A percentile compares a stretch with the other conserved stretches of the same genome.
Evolutionary conservation across 2,888 invertebrate species (phyloP).

Genomic region (Scaptomyza cyrtandrae): DNA sequence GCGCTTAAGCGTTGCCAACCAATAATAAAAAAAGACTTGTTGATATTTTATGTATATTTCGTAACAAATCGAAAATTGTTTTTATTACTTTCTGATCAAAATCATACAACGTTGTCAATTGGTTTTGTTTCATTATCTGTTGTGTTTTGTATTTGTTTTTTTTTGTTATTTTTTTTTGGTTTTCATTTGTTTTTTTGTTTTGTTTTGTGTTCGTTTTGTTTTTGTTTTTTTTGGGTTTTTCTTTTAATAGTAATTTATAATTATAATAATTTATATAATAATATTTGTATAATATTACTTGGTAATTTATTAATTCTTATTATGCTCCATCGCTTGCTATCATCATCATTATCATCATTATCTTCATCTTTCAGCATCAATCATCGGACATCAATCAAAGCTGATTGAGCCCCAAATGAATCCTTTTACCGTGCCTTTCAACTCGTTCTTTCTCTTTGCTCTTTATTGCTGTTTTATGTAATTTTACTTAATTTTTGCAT

Average conservation of each 20-base stretch:
- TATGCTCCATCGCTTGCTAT: slow-evolving; percentile 36
- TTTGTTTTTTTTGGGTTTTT: slow-evolving; percentile 56
- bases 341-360: slow-evolving; percentile 6
- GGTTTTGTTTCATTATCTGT: slow-evolving; percentile 70
- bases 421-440: slow-evolving; percentile 28
- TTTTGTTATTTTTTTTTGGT: slow-evolving; percentile 44
- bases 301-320: slow-evolving; percentile 77
- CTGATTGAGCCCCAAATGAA: slow-evolving; percentile 39
- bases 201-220: slow-evolving; percentile 33
- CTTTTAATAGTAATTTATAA: slow-evolving; percentile 74
- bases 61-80: slow-evolving; percentile 77
- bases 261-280: slow-evolving; percentile 80
- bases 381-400: slow-evolving; percentile 30
- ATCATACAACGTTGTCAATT: slow-evolving; percentile 84
- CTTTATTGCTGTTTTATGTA: slow-evolving; percentile 41
- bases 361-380: slow-evolving; percentile 4
- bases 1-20: neutral
- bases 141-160: slow-evolving; percentile 65
- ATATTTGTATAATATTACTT: slow-evolving; percentile 80
- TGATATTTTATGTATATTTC: slow-evolving; percentile 70
- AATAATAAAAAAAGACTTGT: slow-evolving; percentile 21
- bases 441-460: slow-evolving; percentile 32
- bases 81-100: slow-evolving; percentile 84
- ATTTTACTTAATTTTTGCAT: slow-evolving; percentile 51
- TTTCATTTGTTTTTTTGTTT: slow-evolving; percentile 37